phyloP scores from a whole-genome alignment of 2,888 invertebrate species.

The Drosophila robusta region DNA sequence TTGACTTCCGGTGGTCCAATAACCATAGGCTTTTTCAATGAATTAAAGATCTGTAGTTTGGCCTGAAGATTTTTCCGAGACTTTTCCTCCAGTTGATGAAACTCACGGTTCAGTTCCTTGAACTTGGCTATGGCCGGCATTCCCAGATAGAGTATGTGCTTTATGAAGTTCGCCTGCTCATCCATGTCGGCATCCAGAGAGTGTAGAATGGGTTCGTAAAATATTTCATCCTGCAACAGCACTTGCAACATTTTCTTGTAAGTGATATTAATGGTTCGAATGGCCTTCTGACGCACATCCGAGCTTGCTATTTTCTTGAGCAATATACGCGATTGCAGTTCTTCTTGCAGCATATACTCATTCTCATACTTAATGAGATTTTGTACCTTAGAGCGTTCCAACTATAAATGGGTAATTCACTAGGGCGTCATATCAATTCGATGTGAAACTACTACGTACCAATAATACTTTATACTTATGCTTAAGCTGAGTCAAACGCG shows the following conservation, averaged over 20 bases:
- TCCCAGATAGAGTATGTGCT: conserved; percentile 82
- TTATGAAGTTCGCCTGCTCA: conserved; percentile 83
- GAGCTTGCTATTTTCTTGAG: conserved; percentile 83
- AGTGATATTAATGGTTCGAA: conserved; percentile 79
- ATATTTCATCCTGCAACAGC: conserved; percentile 81
- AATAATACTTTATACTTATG: conserved; percentile 71
- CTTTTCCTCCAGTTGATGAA: conserved; percentile 71
- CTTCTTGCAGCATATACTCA: conserved; percentile 79
- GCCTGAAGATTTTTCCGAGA: conserved; percentile 67
- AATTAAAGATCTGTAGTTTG: conserved; percentile 69
- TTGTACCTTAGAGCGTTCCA: conserved; percentile 71
- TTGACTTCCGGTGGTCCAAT: conserved; percentile 10
- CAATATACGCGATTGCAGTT: conserved; percentile 69
- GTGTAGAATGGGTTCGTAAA: conserved; percentile 83
- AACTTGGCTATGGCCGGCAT: conserved; percentile 80
- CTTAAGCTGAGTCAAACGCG: conserved; percentile 69
- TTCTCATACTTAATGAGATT: conserved; percentile 82
- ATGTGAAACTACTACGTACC: conserved; percentile 40
- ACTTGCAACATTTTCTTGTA: conserved; percentile 82
- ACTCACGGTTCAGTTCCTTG: conserved; percentile 71
- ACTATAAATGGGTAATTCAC: conserved; percentile 40
- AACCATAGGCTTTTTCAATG: conserved; percentile 57
- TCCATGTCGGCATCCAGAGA: conserved; percentile 82
- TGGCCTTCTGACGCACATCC: conserved; percentile 81
- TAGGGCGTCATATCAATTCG: neutral